Evolutionary conservation across 2,113 vertebrate species (phyloP), one percentile per base, ranked within the genome.

Genomic region (Pleuronectes platessa): DNA sequence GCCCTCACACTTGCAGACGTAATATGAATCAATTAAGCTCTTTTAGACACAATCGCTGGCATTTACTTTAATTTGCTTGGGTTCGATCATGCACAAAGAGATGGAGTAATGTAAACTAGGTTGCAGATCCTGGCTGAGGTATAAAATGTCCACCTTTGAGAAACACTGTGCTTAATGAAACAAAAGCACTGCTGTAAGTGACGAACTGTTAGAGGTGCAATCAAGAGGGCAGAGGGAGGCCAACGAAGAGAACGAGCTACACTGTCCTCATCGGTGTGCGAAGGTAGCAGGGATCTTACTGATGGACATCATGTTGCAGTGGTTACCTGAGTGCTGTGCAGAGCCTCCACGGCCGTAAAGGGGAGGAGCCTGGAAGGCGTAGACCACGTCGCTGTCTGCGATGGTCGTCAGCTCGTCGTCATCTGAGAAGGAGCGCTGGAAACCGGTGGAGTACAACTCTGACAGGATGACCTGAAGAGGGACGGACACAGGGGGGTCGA

Each of bases 391-490:
- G 3, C 91, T 94, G 12, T 96, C 95, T 0, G 95, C 92, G 0
- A 97, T 94, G 7, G 82, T 58, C 2, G 93, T 94, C 90, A 99
- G 87, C 61, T 96, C 96, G 6, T 98, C 97, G 2, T 95, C 88
- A n/a, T 99, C 96, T 0, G 86, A 93, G 78, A 98, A 96, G 23
- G 97, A 98, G 35, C 95, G 95, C 80, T 96, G 95, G 91, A 97
- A 95, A 2, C 97, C 97, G 2, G 80, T 94, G 11, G 96, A 86
- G 81, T 95, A 94, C 82, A 99, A 45, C 90, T 99, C 97, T 2
- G 93, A 91, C 66, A 98, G 94, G 86, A 99, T 95, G 81, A 98
- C 95, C 97, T 98, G 89, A 11, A 35, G 51, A 58, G 54, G 74
- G 23, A 20, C 9, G 35, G 37, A 72, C 4, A 51, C 6, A 20